These are phyloP conservation scores for Tetramorium parvispinum DNA, from an alignment of 1,140 invertebrate genomes.

Conservation along the genomic window DNA sequence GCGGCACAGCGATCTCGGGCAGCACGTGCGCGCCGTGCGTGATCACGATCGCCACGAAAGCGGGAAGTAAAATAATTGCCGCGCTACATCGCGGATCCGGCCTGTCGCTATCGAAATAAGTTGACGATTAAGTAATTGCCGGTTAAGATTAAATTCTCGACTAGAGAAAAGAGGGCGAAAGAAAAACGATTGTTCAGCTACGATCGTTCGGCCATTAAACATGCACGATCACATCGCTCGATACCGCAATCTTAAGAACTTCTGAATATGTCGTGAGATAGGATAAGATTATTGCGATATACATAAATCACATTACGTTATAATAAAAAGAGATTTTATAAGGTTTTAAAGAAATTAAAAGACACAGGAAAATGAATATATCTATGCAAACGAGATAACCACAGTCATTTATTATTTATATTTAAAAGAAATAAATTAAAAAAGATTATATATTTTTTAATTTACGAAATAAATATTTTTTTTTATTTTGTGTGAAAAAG, in stretches of 20 bases:
- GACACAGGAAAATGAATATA: neutral
- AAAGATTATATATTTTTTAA: slow-evolving; percentile 2
- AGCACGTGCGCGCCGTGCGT: slow-evolving; percentile 31
- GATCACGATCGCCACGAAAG: slow-evolving; percentile 48
- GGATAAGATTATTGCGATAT: neutral
- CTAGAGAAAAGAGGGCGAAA: neutral
- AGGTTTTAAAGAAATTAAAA: neutral
- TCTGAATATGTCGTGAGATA: neutral
- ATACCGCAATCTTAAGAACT: slow-evolving; percentile 27
- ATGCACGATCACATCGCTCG: slow-evolving; percentile 11
- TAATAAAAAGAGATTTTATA: slow-evolving; percentile 3
- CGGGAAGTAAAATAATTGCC: slow-evolving; percentile 51
- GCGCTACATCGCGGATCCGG: slow-evolving; percentile 3
- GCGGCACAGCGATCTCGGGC: slow-evolving; percentile 10
- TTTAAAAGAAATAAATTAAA: neutral
- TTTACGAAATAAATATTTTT: neutral
- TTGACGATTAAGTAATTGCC: slow-evolving; percentile 47
- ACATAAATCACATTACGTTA: neutral
- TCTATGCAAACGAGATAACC: neutral
- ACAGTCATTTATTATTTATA: neutral
- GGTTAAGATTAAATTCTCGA: slow-evolving; percentile 12
- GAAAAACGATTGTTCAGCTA: slow-evolving; percentile 2
- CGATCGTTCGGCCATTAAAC: slow-evolving; percentile 8
- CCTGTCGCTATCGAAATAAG: slow-evolving; percentile 42
- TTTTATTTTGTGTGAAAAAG: neutral